Evolutionary conservation across 2,113 vertebrate species (phyloP), one percentile per base, ranked within the genome.

Genomic region (Enhydra lutris): DNA sequence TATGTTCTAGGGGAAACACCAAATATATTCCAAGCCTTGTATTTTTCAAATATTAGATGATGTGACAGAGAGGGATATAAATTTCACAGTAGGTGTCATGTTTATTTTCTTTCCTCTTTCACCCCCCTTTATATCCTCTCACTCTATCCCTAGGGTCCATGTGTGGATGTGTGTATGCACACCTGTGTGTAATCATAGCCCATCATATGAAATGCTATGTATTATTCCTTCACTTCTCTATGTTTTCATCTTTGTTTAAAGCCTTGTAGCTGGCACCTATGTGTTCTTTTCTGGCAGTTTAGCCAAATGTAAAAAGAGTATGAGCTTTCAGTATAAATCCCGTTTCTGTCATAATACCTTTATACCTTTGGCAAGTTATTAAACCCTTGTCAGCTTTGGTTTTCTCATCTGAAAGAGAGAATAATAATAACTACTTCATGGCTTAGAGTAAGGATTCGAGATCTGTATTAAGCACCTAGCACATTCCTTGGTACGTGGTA

Each of bases 91-190:
- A 11, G 24, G 1, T n/a, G 1, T 52, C 47, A 76, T 74, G 45
- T 87, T 45, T 65, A 36, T 84, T 97, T 94, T 92, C 71, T 84
- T 92, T 89, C 57, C n/a, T 94, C 55, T 94, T 88, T 93, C 21
- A 69, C 15, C 57, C 45, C 36, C 47, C 57, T 76, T 84, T 86
- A 74, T 95, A 55, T 89, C n/a, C 24, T 50, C 2, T 31, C 11
- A 50, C 52, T 82, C 12, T 65, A 5, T 18, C 20, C 21, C 31
- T 34, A 79, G 4, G 31, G 47, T 11, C 3, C 34, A 7, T 4
- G 50, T 55, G 76, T 21, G 31, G 47, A 23, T n/a, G 78, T 55
- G 50, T n/a, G 34, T 45, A 6, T 21, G 34, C 61, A 50, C 1
- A 57, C n/a, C 26, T 34, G 42, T 29, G 52, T 17, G 34, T 17